phyloP scores from a whole-genome alignment of 2,888 invertebrate genomes.

The Heliconius aoede region DNA sequence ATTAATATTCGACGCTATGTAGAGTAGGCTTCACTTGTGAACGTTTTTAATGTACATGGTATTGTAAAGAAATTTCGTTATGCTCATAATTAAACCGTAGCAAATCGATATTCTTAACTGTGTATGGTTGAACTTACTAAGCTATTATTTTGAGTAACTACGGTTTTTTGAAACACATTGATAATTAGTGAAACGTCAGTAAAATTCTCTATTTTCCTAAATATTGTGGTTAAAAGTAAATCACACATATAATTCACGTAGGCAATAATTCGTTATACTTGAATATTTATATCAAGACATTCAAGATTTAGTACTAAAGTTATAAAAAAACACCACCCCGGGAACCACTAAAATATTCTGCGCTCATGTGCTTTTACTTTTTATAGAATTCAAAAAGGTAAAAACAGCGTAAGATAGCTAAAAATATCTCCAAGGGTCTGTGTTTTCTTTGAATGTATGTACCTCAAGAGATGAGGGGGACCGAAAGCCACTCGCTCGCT shows the following conservation, averaged over 20 bases:
- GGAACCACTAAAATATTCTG: neutral
- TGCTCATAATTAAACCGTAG: neutral
- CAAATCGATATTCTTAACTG: neutral
- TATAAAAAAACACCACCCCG: conserved; percentile 7
- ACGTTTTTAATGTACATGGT: too few species aligned
- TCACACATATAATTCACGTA: neutral
- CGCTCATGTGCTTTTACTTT: conserved; percentile 26
- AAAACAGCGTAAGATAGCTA: conserved; percentile 35
- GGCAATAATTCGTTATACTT: neutral
- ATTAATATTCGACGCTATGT: neutral
- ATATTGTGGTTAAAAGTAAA: neutral
- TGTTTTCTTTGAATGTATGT: conserved; percentile 42
- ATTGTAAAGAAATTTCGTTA: too few species aligned
- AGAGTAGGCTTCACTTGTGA: neutral
- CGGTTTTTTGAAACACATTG: too few species aligned
- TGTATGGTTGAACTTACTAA: neutral
- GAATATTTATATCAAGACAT: neutral
- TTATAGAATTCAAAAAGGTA: conserved; percentile 42
- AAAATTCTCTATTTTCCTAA: neutral
- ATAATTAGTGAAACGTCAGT: neutral
- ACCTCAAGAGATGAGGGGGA: conserved; percentile 41
- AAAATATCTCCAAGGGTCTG: conserved; percentile 39
- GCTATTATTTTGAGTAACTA: too few species aligned
- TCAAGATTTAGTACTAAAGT: conserved; percentile 6
- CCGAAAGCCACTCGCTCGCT: conserved; percentile 24